phyloP scores from a whole-genome alignment of 1,140 invertebrate species.

The Nautilus pompilius region DNA sequence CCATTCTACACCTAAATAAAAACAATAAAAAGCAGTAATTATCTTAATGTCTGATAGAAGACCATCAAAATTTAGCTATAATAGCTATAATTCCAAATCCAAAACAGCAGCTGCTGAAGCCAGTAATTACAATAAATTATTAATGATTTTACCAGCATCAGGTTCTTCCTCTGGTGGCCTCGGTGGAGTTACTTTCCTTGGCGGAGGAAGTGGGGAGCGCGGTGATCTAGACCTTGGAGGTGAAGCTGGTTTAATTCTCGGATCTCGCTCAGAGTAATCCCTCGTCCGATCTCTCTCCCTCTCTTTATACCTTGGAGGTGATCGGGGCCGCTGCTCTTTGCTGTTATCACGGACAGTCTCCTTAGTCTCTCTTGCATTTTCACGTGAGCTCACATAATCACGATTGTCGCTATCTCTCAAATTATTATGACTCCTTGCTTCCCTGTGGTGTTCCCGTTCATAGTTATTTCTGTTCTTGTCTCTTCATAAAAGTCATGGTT shows the following conservation, averaged over 20 bases:
- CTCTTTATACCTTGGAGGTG: conserved; percentile 8
- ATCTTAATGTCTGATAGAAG: too few species aligned
- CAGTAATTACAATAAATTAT: too few species aligned
- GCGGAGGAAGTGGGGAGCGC: too few species aligned
- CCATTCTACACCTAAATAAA: too few species aligned
- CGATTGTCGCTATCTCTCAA: conserved; percentile 21
- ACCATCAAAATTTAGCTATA: too few species aligned
- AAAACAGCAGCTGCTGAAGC: too few species aligned
- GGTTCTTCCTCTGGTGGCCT: background rate
- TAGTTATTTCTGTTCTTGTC: background rate
- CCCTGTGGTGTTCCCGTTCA: conserved; percentile 12
- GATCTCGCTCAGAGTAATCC: conserved; percentile 11
- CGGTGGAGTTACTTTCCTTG: too few species aligned
- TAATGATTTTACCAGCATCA: background rate
- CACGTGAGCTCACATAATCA: conserved; percentile 16
- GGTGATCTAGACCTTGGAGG: background rate
- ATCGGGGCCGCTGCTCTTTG: conserved; percentile 17
- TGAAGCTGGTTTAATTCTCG: too few species aligned
- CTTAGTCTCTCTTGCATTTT: conserved; percentile 13
- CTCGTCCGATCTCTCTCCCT: conserved; percentile 16
- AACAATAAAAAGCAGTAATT: too few species aligned
- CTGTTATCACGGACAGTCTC: conserved; percentile 20
- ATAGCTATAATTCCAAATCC: too few species aligned
- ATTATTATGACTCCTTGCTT: conserved; percentile 4
- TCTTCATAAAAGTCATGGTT: conserved; percentile 21